These are phyloP conservation scores for Teinopalpus imperialis DNA, from an alignment of 2,888 invertebrate species.

Conservation along the genomic window DNA sequence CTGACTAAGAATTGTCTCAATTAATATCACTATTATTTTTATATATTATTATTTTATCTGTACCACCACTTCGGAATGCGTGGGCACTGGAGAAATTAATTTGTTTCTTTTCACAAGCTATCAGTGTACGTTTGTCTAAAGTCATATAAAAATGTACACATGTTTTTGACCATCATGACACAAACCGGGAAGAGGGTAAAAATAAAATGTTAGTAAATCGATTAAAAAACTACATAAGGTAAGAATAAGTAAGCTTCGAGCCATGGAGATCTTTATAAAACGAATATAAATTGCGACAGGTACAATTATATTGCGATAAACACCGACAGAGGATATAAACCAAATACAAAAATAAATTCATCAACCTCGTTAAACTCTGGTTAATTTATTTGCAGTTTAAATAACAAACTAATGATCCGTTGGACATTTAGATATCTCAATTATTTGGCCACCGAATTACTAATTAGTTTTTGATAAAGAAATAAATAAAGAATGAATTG, in stretches of 20 bases:
- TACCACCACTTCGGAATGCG: too few relatives aligned
- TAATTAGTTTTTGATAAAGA: conserved; percentile 19
- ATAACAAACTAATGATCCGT: conserved; percentile 12
- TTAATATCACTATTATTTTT: too few relatives aligned
- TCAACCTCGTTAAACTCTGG: conserved; percentile 17
- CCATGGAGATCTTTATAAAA: too few relatives aligned
- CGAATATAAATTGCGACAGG: background rate
- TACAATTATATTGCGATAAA: conserved; percentile 3
- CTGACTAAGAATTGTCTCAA: too few relatives aligned
- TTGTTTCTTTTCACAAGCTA: too few relatives aligned
- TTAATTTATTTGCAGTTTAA: conserved; percentile 16
- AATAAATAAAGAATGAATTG: conserved; percentile 16
- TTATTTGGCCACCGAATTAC: conserved; percentile 18
- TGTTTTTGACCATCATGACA: too few relatives aligned
- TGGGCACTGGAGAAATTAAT: too few relatives aligned
- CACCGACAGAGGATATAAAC: background rate
- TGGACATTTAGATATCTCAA: conserved; percentile 18
- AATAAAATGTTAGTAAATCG: background rate
- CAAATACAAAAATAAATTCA: conserved; percentile 1
- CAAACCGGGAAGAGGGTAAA: too few relatives aligned
- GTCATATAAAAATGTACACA: too few relatives aligned
- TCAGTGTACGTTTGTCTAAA: too few relatives aligned
- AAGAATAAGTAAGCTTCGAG: too few relatives aligned
- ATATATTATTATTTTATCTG: too few relatives aligned
- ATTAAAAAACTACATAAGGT: background rate